Evolutionary conservation across 2,888 invertebrate genomes (phyloP).

Genomic region (Sturmia bella): DNA sequence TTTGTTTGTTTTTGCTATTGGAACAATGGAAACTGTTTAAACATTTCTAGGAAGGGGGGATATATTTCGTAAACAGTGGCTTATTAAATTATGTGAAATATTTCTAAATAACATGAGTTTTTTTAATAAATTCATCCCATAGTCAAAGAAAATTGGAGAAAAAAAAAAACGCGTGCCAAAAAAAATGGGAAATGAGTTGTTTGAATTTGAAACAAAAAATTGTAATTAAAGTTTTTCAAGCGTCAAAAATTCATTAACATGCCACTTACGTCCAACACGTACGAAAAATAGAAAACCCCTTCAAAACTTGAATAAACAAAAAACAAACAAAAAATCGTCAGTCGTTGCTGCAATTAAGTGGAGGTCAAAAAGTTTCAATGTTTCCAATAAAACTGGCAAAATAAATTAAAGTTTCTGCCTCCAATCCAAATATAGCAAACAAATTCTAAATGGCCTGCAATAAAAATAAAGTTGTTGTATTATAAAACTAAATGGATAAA

Average conservation of each 20-base stretch:
- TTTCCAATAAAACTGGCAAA: neutral
- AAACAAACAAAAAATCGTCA: too few relatives aligned
- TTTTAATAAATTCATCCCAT: too few relatives aligned
- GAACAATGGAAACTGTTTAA: too few relatives aligned
- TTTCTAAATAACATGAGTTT: too few relatives aligned
- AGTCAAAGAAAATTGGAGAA: too few relatives aligned
- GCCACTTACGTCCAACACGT: slow-evolving; percentile 37
- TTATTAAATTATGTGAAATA: too few relatives aligned
- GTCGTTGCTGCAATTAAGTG: slow-evolving; percentile 1
- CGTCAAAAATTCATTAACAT: neutral
- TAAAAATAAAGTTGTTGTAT: slow-evolving; percentile 18
- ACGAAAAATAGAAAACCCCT: slow-evolving; percentile 7
- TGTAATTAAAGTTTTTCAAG: neutral
- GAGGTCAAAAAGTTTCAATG: slow-evolving; percentile 34
- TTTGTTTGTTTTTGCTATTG: too few relatives aligned
- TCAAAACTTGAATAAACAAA: neutral
- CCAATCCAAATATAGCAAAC: neutral
- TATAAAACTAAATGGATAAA: slow-evolving; percentile 22
- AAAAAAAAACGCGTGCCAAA: too few relatives aligned
- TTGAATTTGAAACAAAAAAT: neutral
- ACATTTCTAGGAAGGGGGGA: too few relatives aligned
- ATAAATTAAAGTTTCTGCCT: neutral
- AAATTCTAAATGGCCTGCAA: slow-evolving; percentile 9
- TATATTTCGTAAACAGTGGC: too few relatives aligned
- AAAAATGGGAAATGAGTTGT: too few relatives aligned